Evolutionary conservation across 2,113 vertebrate species (phyloP), one percentile per base, ranked within the genome.

Genomic region (Hystrix brachyura): DNA sequence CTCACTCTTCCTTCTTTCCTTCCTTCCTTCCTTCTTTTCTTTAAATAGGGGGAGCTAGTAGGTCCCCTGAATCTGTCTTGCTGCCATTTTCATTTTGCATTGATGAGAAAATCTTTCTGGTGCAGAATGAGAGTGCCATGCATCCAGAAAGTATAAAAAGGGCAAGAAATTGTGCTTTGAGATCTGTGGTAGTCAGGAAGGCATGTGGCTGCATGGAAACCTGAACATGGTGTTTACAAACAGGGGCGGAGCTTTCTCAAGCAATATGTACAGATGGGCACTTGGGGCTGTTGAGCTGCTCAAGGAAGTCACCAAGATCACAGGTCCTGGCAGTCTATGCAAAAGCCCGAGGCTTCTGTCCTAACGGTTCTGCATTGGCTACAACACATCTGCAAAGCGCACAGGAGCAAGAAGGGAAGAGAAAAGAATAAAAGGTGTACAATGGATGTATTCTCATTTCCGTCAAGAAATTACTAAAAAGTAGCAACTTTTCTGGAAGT

Each of bases 1-100:
- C 12, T 13, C 4, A 3, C n/a, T 15, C 4, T 59, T 34, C 5
- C 3, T 10, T 7, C 17, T 0, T 14, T 18, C 3, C 4, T 38
- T 25, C 10, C 15, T 13, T 3, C 34, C 32, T 38, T 5, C 9
- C 5, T 32, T 17, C n/a, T 1, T 60, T 43, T 12, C 14, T 34
- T 82, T 12, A 2, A 34, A 18, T 15, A 87, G 69, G 46, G 85
- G 48, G 46, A 89, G 48, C 15, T 27, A 11, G 18, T 4, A 32
- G 17, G 5, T 8, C 25, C 46, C 69, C 69, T 43, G 5, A 55
- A 53, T 79, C 27, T 65, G 6, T 60, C 34, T 64, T 55, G 27
- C 60, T 83, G 25, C 12, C 29, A 53, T 79, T 60, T 79, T 65
- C 62, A 11, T 83, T 81, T 48, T 34, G 55, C 10, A 57, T 1